These are phyloP conservation scores for Nematostella vectensis DNA, from an alignment of 92 coral and sea anemone species.

Conservation along the genomic window DNA sequence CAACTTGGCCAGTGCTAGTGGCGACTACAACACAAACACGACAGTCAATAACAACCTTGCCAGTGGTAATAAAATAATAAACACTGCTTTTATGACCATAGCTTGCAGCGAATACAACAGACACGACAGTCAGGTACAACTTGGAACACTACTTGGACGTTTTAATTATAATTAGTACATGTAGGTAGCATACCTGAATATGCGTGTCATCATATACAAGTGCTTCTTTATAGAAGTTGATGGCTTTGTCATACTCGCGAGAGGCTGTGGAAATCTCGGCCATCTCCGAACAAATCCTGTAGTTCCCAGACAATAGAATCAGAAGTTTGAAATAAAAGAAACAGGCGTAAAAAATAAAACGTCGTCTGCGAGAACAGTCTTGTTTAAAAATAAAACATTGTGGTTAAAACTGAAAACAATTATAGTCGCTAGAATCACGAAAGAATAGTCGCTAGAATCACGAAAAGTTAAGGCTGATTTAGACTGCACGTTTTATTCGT, in stretches of 20 bases:
- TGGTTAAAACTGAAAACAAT: neutral
- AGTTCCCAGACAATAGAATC: neutral
- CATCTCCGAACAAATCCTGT: constrained; percentile 92
- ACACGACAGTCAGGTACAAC: too few species aligned
- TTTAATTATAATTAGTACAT: too few species aligned
- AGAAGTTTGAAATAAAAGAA: neutral
- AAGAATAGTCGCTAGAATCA: too few species aligned
- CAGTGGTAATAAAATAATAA: too few species aligned
- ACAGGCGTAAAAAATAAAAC: neutral
- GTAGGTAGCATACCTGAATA: constrained; percentile 48
- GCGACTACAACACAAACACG: constrained; percentile 77
- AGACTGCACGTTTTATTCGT: too few species aligned
- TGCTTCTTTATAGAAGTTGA: constrained; percentile 87
- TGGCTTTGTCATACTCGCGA: constrained; percentile 90
- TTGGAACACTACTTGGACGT: too few species aligned
- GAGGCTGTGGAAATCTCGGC: constrained; percentile 79
- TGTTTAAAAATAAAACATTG: too few species aligned
- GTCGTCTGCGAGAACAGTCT: neutral
- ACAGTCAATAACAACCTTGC: too few species aligned
- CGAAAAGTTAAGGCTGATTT: too few species aligned
- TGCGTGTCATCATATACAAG: constrained; percentile 73
- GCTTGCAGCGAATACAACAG: too few species aligned
- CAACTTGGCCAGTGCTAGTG: constrained; percentile 80
- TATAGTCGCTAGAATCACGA: too few species aligned
- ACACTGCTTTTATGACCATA: too few species aligned